These are phyloP conservation scores for Oconnorella tubifera DNA, from an alignment of 2,888 invertebrate species.

Conservation along the genomic window DNA sequence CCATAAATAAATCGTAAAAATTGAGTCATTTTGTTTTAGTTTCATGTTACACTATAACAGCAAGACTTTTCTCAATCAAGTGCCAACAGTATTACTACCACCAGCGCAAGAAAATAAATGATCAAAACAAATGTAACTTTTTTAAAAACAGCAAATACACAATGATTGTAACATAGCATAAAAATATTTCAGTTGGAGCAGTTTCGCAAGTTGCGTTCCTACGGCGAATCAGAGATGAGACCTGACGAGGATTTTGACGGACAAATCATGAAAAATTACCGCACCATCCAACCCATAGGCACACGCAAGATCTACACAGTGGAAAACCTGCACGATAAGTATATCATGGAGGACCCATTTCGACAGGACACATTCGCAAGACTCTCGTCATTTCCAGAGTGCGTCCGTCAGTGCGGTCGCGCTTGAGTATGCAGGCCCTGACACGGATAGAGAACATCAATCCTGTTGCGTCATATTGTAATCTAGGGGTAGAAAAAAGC, in stretches of 20 bases:
- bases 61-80: too few species aligned
- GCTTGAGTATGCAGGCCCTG: constrained; percentile 14
- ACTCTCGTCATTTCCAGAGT: constrained; percentile 27
- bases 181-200: constrained; percentile 25
- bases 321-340: constrained; percentile 23
- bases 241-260: constrained; percentile 25
- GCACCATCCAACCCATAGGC: constrained; percentile 26
- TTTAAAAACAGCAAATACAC: too few species aligned
- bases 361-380: constrained; percentile 18
- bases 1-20: too few species aligned
- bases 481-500: too few species aligned
- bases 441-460: constrained; percentile 6
- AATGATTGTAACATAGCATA: too few species aligned
- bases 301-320: constrained; percentile 28
- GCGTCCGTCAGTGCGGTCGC: constrained; percentile 20
- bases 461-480: constrained; percentile 22
- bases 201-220: constrained; percentile 22
- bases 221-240: constrained; percentile 25
- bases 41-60: too few species aligned
- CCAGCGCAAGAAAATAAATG: too few species aligned
- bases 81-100: too few species aligned
- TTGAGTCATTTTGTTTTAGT: too few species aligned
- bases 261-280: constrained; percentile 17
- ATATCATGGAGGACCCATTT: constrained; percentile 25
- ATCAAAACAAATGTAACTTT: too few species aligned